phyloP scores from a whole-genome alignment of 2,113 vertebrate genomes.

The Todiramphus chloris region DNA sequence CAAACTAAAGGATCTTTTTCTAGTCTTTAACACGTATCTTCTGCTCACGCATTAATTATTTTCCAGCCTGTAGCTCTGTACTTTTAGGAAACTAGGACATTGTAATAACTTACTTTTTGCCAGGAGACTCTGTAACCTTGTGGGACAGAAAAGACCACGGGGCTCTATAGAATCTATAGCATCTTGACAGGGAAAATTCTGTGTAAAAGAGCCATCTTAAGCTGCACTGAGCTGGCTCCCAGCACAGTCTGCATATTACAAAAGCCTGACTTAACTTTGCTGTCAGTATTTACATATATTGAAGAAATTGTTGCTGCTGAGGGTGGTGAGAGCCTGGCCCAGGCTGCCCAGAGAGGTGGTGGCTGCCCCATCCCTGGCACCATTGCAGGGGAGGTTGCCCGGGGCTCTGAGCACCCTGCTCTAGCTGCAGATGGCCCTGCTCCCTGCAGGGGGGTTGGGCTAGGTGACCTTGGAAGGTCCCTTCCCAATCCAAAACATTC shows the following conservation, averaged over 20 bases:
- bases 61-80: background rate
- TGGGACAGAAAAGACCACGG: background rate
- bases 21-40: accelerated
- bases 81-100: background rate
- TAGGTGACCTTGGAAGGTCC: background rate
- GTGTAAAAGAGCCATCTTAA: accelerated
- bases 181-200: background rate
- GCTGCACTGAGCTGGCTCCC: background rate
- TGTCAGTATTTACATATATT: background rate
- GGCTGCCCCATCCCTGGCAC: background rate
- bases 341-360: background rate
- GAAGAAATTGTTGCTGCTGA: background rate
- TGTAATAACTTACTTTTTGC: background rate
- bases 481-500: background rate
- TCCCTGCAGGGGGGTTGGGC: background rate
- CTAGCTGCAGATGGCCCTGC: background rate
- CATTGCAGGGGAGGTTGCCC: background rate
- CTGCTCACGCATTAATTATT: slow-evolving; percentile 1
- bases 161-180: background rate
- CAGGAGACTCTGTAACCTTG: background rate
- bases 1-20: background rate
- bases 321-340: background rate
- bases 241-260: accelerated
- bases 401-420: background rate
- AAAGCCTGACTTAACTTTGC: background rate